Evolutionary conservation across 2,888 invertebrate genomes (phyloP).

Genomic region (Ectemnius continuus): DNA sequence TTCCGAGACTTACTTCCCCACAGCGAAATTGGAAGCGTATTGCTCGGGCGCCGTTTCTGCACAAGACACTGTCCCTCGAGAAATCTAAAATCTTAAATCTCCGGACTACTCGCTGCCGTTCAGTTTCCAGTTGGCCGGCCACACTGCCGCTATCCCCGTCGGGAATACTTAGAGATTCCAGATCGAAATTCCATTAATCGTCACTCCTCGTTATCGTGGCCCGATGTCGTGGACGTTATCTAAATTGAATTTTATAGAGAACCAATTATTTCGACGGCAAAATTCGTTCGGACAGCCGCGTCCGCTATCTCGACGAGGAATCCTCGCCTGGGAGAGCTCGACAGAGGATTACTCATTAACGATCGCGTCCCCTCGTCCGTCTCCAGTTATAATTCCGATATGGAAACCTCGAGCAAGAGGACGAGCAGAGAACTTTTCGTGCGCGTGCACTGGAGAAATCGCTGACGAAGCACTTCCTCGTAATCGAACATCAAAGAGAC

Average conservation of each 20-base stretch:
- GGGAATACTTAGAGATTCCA: constrained; percentile 40
- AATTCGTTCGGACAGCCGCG: background rate
- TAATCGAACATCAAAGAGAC: constrained; percentile 41
- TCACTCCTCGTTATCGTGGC: constrained; percentile 32
- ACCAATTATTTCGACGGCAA: constrained; percentile 14
- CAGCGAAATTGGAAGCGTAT: constrained; percentile 23
- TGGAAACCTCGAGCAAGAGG: too few relatives aligned
- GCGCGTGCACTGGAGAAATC: constrained; percentile 10
- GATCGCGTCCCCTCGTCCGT: too few relatives aligned
- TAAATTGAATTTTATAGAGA: constrained; percentile 31
- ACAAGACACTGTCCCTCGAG: constrained; percentile 18
- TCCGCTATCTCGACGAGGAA: too few relatives aligned
- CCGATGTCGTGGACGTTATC: constrained; percentile 18
- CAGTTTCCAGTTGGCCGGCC: constrained; percentile 26
- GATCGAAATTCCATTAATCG: constrained; percentile 43
- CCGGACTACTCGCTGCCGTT: constrained; percentile 23
- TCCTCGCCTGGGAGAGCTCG: too few relatives aligned
- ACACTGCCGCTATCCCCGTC: constrained; percentile 28
- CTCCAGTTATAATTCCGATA: too few relatives aligned
- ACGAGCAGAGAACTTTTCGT: background rate
- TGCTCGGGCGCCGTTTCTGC: background rate
- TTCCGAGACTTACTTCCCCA: background rate
- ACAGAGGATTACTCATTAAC: too few relatives aligned
- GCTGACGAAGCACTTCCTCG: constrained; percentile 8
- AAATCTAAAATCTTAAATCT: constrained; percentile 42